Evolutionary conservation across 2,797 vertebrate species (phyloP).

Genomic region (Acanthurus tractus): DNA sequence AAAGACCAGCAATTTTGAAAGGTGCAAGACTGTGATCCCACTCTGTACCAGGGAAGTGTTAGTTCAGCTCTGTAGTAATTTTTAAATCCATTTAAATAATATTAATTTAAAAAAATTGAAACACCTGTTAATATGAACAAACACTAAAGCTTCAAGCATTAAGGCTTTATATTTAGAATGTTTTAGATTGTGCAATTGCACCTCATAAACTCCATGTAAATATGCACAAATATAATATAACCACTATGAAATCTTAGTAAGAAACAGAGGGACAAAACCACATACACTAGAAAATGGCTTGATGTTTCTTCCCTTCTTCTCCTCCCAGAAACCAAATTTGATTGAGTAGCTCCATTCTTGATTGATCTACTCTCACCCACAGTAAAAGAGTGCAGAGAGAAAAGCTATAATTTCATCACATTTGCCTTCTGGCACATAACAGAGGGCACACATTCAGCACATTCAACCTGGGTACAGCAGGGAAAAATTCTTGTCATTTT

Average conservation of each 20-base stretch:
- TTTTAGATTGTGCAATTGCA: not conserved
- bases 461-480: too few species aligned
- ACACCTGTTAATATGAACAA: too few species aligned
- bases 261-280: too few species aligned
- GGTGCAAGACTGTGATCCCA: not conserved
- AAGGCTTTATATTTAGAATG: conserved; percentile 5
- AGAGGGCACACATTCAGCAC: conserved; percentile 15
- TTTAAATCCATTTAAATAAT: not conserved
- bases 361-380: conserved; percentile 13
- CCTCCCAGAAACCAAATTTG: conserved; percentile 11
- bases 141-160: not conserved
- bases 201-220: not conserved
- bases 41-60: not conserved
- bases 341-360: conserved; percentile 9
- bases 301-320: not conserved
- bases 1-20: not conserved
- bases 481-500: conserved; percentile 11
- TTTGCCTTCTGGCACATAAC: too few species aligned
- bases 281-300: not conserved
- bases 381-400: too few species aligned
- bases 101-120: too few species aligned
- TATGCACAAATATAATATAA: not conserved
- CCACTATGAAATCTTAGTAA: not conserved
- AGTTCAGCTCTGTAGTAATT: not conserved
- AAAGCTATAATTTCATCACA: too few species aligned